Percentiles rank a stretch among this genome's conserved stretches.
Conservation (phyloP, 1,140 invertebrate species). For the Paraescarpia echinospica region DNA sequence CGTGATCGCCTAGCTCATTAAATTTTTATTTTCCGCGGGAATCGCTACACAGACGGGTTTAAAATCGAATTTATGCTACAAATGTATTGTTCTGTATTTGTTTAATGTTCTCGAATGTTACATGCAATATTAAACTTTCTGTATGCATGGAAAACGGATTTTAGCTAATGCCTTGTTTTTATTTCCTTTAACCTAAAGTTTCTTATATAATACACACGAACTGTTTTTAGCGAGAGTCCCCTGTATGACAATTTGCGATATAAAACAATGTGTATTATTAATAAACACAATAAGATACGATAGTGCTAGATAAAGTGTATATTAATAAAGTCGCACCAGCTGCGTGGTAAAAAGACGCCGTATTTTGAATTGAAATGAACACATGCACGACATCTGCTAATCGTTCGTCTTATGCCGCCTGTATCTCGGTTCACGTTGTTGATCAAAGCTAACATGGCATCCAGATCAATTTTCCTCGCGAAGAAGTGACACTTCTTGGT, state of each 20-base stretch:
- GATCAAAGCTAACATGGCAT: not conserved
- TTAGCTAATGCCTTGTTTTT: too few species aligned
- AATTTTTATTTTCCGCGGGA: too few species aligned
- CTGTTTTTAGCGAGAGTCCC: too few species aligned
- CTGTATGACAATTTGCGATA: not conserved
- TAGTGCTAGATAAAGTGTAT: not conserved
- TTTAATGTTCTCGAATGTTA: too few species aligned
- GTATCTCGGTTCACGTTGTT: not conserved
- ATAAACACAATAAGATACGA: not conserved
- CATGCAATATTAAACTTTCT: too few species aligned
- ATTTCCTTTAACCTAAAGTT: too few species aligned
- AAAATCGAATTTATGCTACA: too few species aligned
- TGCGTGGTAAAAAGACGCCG: not conserved
- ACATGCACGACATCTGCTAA: not conserved
- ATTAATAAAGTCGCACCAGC: not conserved
- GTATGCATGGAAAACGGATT: too few species aligned
- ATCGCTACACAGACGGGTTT: too few species aligned
- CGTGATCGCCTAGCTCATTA: too few species aligned
- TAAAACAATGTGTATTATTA: not conserved
- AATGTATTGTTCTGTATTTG: too few species aligned
- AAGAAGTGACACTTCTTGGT: not conserved
- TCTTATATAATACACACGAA: too few species aligned
- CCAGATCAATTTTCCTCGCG: not conserved
- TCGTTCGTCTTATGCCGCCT: not conserved
- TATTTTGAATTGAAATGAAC: constrained; percentile 2